Percentiles rank a stretch among this genome's conserved stretches.
Evolutionary conservation across 2,113 vertebrate genomes (phyloP).

Genomic region (Lampris incognitus): DNA sequence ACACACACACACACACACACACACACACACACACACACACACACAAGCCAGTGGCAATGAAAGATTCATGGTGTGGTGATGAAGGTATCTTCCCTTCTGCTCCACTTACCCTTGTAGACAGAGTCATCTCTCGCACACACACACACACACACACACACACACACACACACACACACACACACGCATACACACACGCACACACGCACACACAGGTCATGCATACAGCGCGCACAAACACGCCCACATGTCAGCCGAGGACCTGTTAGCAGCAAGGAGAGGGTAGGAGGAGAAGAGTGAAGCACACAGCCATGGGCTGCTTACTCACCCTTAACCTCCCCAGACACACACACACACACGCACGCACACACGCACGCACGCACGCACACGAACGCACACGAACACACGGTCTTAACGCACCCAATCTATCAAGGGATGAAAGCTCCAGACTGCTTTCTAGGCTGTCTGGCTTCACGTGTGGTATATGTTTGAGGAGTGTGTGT

Average conservation of each 20-base stretch:
- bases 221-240: constrained; percentile 10
- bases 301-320: constrained; percentile 63
- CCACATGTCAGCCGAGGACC: background rate
- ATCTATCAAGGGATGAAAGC: too few species aligned
- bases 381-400: constrained; percentile 21
- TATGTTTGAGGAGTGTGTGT: background rate
- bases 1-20: constrained; percentile 5
- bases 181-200: background rate
- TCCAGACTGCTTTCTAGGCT: background rate
- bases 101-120: constrained; percentile 65
- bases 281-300: constrained; percentile 47
- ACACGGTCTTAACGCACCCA: background rate
- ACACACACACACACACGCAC: constrained; percentile 1
- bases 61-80: constrained; percentile 68
- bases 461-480: background rate
- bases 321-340: constrained; percentile 65
- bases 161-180: background rate
- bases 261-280: constrained; percentile 18
- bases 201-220: constrained; percentile 7
- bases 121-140: constrained; percentile 13
- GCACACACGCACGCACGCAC: constrained; percentile 13
- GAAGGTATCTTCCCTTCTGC: constrained; percentile 70
- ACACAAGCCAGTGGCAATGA: constrained; percentile 55
- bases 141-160: background rate
- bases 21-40: constrained; percentile 29